Percentiles rank a stretch among this genome's conserved stretches.
phyloP scores from a whole-genome alignment of 2,113 vertebrate species.

The Callocephalon fimbriatum region DNA sequence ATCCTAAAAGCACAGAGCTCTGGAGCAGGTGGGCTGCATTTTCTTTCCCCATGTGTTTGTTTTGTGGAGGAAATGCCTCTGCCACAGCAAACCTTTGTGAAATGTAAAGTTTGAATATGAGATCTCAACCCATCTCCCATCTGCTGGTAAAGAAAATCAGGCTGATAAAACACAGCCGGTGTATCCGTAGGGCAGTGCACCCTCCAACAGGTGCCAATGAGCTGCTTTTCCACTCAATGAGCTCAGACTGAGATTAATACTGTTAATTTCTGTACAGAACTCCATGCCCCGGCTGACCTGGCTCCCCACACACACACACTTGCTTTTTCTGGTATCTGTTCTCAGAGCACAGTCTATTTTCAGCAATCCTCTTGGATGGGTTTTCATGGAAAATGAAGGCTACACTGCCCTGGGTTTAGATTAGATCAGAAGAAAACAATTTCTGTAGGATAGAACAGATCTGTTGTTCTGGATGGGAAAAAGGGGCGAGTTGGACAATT shows the following conservation, averaged over 20 bases:
- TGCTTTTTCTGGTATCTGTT: constrained; percentile 46
- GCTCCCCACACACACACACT: background rate
- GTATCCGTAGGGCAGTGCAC: rapidly evolving
- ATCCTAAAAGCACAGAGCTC: background rate
- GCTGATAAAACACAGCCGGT: background rate
- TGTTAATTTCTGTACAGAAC: background rate
- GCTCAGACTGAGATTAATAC: background rate
- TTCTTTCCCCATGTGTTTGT: background rate
- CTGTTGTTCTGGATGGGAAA: constrained; percentile 1
- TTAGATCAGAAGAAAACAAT: constrained; percentile 53
- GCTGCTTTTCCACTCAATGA: background rate
- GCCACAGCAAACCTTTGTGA: background rate
- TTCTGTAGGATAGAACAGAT: constrained; percentile 17
- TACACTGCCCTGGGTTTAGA: background rate
- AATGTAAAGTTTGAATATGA: background rate
- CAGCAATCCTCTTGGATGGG: constrained; percentile 42
- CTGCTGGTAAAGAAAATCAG: background rate
- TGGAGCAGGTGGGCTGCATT: background rate
- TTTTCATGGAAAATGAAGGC: constrained; percentile 54
- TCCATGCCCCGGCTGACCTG: constrained; percentile 11
- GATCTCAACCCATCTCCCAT: background rate
- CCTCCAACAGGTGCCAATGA: rapidly evolving
- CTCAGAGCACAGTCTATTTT: constrained; percentile 48
- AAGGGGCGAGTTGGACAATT: background rate
- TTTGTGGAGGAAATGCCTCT: background rate